phyloP scores from a whole-genome alignment of 1,140 invertebrate species.

The Drusus annulatus region DNA sequence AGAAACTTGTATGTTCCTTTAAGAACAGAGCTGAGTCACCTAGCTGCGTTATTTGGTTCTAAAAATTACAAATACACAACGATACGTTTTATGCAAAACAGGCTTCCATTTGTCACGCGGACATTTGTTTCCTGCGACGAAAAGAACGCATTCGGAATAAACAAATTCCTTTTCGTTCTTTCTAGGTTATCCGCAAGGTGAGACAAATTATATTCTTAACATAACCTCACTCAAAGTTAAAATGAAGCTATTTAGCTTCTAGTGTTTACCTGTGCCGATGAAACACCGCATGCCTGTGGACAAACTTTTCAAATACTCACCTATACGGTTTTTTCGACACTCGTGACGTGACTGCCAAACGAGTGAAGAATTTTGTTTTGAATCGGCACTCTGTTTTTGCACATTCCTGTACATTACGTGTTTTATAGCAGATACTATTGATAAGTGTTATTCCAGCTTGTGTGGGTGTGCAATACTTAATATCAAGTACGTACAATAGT shows the following conservation, averaged over 20 bases:
- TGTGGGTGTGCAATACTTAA: too few relatives aligned
- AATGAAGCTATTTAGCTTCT: constrained; percentile 8
- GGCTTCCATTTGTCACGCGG: constrained; percentile 10
- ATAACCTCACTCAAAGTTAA: constrained; percentile 14
- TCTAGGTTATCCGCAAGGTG: constrained; percentile 17
- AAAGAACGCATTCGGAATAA: background rate
- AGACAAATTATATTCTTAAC: constrained; percentile 10
- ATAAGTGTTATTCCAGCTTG: too few relatives aligned
- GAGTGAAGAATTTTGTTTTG: background rate
- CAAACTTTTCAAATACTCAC: background rate
- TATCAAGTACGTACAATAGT: too few relatives aligned
- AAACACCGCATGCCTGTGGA: too few relatives aligned
- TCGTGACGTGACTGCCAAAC: background rate
- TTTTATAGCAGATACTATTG: too few relatives aligned
- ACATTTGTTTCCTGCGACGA: constrained; percentile 2
- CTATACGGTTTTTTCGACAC: background rate
- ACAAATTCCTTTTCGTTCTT: background rate
- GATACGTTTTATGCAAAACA: constrained; percentile 12
- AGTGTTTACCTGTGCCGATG: too few relatives aligned
- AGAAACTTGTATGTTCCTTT: too few relatives aligned
- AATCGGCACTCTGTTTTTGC: background rate
- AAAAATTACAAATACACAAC: background rate
- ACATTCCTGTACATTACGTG: too few relatives aligned
- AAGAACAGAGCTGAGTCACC: too few relatives aligned
- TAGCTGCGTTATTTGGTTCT: too few relatives aligned